Evolutionary conservation across 2,797 vertebrate species (phyloP).

Genomic region (Syngnathus acus): DNA sequence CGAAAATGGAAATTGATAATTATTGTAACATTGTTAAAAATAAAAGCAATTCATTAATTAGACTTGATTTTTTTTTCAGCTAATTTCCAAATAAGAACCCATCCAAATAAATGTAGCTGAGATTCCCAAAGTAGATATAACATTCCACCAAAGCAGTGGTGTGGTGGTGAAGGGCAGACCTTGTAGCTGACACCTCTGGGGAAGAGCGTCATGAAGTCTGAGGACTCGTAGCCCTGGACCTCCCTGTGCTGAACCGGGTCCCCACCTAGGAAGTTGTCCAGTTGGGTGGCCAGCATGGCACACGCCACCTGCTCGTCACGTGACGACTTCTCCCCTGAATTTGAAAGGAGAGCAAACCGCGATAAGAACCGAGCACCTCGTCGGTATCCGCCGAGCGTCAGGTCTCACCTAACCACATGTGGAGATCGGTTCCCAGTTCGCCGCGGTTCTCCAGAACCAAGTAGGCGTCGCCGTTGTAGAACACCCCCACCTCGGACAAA

Average conservation of each 20-base stretch:
- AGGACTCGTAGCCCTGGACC: constrained; percentile 80
- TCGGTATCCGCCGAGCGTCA: constrained; percentile 6
- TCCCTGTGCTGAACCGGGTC: constrained; percentile 81
- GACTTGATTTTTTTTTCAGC: no score
- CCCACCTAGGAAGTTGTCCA: constrained; percentile 79
- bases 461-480: constrained; percentile 85
- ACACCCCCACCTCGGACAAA: constrained; percentile 66
- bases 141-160: no score
- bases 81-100: no score
- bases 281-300: constrained; percentile 81
- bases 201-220: constrained; percentile 82
- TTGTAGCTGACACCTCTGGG: constrained; percentile 83
- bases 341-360: no score
- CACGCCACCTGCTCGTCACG: constrained; percentile 83
- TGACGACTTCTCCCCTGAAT: constrained; percentile 78
- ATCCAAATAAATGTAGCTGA: no score
- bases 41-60: no score
- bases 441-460: constrained; percentile 78
- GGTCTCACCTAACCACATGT: constrained; percentile 84
- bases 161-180: constrained; percentile 55
- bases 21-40: no score
- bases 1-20: no score
- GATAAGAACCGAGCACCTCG: not conserved
- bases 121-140: no score
- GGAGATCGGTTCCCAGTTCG: constrained; percentile 67